Evolutionary conservation across 2,113 vertebrate species (phyloP).

Genomic region (Sisor rabdophorus): DNA sequence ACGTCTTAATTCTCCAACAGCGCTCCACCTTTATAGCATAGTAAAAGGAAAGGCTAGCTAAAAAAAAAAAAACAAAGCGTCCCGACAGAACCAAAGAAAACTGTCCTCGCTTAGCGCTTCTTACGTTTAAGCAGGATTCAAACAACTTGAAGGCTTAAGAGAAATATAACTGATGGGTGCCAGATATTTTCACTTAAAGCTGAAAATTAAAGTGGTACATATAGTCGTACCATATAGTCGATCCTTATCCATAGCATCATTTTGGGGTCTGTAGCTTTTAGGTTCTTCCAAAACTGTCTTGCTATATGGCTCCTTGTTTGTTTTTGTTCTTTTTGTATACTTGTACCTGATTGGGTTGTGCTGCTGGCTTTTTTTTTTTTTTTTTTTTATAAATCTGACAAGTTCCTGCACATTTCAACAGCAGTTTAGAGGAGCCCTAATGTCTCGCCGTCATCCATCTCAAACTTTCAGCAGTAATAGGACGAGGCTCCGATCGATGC

Average conservation of each 20-base stretch:
- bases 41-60: not conserved
- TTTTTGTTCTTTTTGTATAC: not conserved
- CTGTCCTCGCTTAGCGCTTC: not conserved
- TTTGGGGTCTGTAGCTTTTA: too few relatives aligned
- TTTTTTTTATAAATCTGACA: too few relatives aligned
- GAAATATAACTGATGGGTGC: not conserved
- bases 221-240: not conserved
- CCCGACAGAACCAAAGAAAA: not conserved
- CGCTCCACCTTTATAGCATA: not conserved
- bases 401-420: not conserved
- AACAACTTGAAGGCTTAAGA: not conserved
- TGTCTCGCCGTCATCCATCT: slow-evolving; percentile 36
- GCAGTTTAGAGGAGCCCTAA: slow-evolving; percentile 16
- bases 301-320: not conserved
- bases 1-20: not conserved
- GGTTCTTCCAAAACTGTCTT: not conserved
- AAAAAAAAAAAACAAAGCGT: not conserved
- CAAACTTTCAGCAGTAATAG: slow-evolving; percentile 39
- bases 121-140: not conserved
- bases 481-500: slow-evolving; percentile 27
- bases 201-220: too few relatives aligned
- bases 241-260: not conserved
- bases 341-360: not conserved
- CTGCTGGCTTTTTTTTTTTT: not conserved
- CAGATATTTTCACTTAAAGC: not conserved